Evolutionary conservation across 1,140 invertebrate species (phyloP).

Genomic region (Octopus bimaculoides): DNA sequence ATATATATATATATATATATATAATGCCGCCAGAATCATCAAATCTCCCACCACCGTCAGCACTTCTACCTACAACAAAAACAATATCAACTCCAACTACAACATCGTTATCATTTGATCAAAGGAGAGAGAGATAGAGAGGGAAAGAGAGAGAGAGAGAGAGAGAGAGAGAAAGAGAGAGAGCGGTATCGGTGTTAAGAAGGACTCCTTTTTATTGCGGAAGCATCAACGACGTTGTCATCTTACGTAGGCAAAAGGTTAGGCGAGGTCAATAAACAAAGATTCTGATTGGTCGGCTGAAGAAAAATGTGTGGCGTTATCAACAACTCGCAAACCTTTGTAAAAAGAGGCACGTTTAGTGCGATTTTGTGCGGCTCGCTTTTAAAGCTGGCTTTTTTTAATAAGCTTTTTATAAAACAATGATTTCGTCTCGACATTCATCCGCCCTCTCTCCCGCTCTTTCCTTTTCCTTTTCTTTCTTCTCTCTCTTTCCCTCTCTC

Average conservation of each 20-base stretch:
- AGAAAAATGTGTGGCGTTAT: conserved; percentile 43
- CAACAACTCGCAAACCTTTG: conserved; percentile 22
- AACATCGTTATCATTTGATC: neutral
- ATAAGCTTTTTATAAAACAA: no score
- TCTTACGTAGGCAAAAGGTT: conserved; percentile 30
- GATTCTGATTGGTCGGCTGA: conserved; percentile 40
- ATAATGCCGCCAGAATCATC: neutral
- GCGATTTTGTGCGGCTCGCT: no score
- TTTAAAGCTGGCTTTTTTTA: no score
- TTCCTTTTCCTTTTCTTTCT: no score
- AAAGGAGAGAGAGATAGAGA: neutral
- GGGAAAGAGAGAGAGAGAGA: neutral
- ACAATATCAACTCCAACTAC: neutral
- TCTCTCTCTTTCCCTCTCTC: no score
- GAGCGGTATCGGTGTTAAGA: neutral
- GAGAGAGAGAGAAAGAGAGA: neutral
- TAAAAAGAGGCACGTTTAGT: no score
- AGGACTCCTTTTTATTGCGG: conserved; percentile 42
- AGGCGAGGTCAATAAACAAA: conserved; percentile 35
- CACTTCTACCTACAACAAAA: neutral
- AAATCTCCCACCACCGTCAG: neutral
- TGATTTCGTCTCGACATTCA: no score
- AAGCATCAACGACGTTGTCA: conserved; percentile 34
- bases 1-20: neutral
- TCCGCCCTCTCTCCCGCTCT: no score